These are phyloP conservation scores for Chromobotia macracanthus DNA, from an alignment of 2,797 vertebrate genomes.

Conservation along the genomic window DNA sequence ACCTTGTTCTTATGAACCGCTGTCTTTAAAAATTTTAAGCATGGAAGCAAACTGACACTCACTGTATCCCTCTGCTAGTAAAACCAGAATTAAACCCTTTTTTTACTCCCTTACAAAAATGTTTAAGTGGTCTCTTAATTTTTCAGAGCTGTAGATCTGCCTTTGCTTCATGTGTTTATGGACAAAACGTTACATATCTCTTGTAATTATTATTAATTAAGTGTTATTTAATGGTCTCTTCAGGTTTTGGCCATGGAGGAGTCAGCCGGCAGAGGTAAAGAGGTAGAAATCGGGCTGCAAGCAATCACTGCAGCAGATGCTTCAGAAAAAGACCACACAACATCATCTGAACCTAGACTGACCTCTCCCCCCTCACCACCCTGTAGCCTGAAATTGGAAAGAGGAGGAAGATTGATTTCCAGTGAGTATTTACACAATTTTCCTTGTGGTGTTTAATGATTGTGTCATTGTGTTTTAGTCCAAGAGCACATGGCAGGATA, in stretches of 20 bases:
- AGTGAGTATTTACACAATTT: slow-evolving; percentile 73
- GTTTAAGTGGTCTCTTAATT: too few relatives aligned
- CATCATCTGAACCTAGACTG: slow-evolving; percentile 59
- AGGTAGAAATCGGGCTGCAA: slow-evolving; percentile 51
- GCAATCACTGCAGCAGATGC: slow-evolving; percentile 54
- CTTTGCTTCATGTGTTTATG: too few relatives aligned
- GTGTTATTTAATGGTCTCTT: slow-evolving; percentile 59
- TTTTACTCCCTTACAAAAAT: too few relatives aligned
- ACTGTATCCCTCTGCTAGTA: too few relatives aligned
- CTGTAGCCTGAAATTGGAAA: slow-evolving; percentile 70
- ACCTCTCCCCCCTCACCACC: slow-evolving; percentile 65
- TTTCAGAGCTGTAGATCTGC: too few relatives aligned
- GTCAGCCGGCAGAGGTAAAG: slow-evolving; percentile 62
- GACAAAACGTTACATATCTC: too few relatives aligned
- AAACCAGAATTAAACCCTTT: too few relatives aligned
- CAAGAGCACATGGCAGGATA: not conserved
- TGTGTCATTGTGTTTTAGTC: not conserved
- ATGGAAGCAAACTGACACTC: too few relatives aligned
- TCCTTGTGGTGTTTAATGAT: not conserved
- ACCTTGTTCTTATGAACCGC: too few relatives aligned
- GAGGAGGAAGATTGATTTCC: slow-evolving; percentile 71
- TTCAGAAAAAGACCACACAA: slow-evolving; percentile 52
- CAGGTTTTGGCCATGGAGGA: slow-evolving; percentile 74
- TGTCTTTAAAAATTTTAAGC: too few relatives aligned
- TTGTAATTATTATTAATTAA: too few relatives aligned